Conservation (phyloP, 1,140 invertebrate species). For the Drosophila mayri region DNA sequence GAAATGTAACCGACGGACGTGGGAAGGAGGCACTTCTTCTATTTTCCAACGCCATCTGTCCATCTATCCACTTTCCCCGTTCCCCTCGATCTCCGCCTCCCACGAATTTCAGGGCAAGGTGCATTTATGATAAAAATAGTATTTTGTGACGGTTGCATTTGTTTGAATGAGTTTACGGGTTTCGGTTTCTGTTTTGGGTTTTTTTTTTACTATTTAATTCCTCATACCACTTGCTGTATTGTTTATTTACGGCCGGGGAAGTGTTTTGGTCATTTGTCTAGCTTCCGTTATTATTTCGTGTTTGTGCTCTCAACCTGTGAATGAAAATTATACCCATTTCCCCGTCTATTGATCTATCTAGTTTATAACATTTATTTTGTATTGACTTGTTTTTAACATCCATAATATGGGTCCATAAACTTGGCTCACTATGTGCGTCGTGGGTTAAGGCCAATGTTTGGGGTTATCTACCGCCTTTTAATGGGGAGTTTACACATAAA, state of each 20-base stretch:
- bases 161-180: slow-evolving; percentile 57
- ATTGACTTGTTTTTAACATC: slow-evolving; percentile 64
- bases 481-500: slow-evolving; percentile 40
- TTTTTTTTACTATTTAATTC: slow-evolving; percentile 15
- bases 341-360: slow-evolving; percentile 32
- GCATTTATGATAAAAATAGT: slow-evolving; percentile 70
- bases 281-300: slow-evolving; percentile 61
- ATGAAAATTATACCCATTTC: slow-evolving; percentile 27
- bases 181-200: slow-evolving; percentile 12
- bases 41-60: slow-evolving; percentile 54
- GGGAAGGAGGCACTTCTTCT: slow-evolving; percentile 61
- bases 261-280: slow-evolving; percentile 54
- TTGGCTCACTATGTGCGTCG: slow-evolving; percentile 26
- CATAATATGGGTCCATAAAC: slow-evolving; percentile 50
- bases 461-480: slow-evolving; percentile 51
- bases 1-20: slow-evolving; percentile 81
- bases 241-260: slow-evolving; percentile 37
- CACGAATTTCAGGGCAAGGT: slow-evolving; percentile 34
- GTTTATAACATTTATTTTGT: slow-evolving; percentile 71
- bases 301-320: slow-evolving; percentile 21
- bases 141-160: slow-evolving; percentile 58
- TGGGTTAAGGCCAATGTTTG: slow-evolving; percentile 21
- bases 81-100: background rate
- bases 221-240: background rate
- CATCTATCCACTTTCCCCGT: slow-evolving; percentile 51